Percentiles rank a stretch among this genome's conserved stretches.
Conservation (phyloP, 2,888 invertebrate genomes). For the Hirtodrosophila duncani region DNA sequence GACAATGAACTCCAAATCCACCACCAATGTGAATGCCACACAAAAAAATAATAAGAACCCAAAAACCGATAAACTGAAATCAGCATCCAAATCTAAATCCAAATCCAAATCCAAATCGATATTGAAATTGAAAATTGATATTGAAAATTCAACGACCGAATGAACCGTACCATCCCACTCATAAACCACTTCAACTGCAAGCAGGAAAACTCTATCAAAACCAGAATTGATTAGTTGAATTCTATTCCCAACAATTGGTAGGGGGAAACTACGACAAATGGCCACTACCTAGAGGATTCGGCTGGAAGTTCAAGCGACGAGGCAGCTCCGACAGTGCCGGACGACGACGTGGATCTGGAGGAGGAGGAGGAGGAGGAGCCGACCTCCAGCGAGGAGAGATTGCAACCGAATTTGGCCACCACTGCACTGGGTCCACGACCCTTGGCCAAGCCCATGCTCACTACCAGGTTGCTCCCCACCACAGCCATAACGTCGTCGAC, state of each 20-base stretch:
- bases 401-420: conserved; percentile 57
- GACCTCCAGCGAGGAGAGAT: conserved; percentile 53
- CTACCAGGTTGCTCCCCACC: conserved; percentile 56
- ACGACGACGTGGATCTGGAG: conserved; percentile 21
- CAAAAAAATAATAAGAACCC: no score
- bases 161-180: conserved; percentile 24
- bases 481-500: conserved; percentile 48
- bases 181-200: conserved; percentile 46
- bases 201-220: conserved; percentile 71
- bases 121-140: conserved; percentile 21
- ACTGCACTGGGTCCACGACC: conserved; percentile 57
- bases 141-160: conserved; percentile 11
- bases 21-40: no score
- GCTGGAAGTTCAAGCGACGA: conserved; percentile 78
- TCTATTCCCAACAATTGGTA: conserved; percentile 79
- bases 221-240: conserved; percentile 79
- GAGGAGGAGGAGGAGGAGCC: conserved; percentile 40
- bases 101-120: conserved; percentile 35
- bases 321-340: conserved; percentile 27
- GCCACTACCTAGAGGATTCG: conserved; percentile 79
- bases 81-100: conserved; percentile 20
- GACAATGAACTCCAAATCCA: no score
- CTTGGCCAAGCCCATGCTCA: conserved; percentile 50
- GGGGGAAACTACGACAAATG: conserved; percentile 79
- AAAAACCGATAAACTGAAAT: conserved; percentile 10